Conservation (phyloP, 1,140 invertebrate species). For the Papilio machaon region DNA sequence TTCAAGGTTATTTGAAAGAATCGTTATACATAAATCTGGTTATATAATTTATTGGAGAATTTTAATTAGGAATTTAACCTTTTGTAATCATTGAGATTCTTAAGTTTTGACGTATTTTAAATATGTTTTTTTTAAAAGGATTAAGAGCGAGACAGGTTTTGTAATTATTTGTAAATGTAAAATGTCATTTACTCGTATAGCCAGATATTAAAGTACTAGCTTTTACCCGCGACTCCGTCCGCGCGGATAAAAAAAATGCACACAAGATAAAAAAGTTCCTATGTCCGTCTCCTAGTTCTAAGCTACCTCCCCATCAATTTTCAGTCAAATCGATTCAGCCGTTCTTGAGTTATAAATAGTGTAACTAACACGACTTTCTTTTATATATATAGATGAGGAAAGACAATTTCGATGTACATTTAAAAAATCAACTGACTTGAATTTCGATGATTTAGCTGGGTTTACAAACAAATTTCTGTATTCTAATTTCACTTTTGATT, state of each 20-base stretch:
- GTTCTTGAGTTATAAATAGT: no score
- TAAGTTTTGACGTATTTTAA: background rate
- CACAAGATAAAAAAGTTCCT: no score
- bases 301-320: no score
- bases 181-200: background rate
- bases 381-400: no score
- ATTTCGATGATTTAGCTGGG: no score
- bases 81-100: conserved; percentile 5
- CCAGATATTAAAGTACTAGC: background rate
- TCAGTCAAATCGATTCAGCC: no score
- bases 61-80: conserved; percentile 19
- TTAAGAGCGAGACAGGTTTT: background rate
- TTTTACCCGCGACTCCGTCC: no score
- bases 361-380: no score
- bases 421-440: no score
- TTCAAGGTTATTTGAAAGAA: conserved; percentile 24
- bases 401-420: background rate
- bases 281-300: no score
- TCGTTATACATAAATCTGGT: conserved; percentile 21
- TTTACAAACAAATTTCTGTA: no score
- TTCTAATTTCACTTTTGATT: background rate
- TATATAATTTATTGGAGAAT: conserved; percentile 17
- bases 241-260: no score
- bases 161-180: background rate
- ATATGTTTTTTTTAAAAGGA: background rate